Evolutionary conservation across 2,888 invertebrate genomes (phyloP).

Genomic region (Leucophenga montana): DNA sequence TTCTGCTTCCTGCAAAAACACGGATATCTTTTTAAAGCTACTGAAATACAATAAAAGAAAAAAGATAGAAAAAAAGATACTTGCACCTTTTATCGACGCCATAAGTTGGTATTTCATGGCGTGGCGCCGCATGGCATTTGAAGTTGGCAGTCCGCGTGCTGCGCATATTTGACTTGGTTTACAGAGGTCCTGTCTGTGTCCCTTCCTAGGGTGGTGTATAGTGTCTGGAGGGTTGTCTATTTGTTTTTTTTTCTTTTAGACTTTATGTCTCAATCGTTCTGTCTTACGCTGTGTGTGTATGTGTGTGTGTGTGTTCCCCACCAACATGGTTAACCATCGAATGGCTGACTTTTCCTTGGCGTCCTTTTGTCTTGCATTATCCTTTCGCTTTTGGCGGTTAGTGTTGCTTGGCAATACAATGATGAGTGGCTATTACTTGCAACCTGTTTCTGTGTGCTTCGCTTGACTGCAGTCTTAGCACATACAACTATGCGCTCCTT

Average conservation of each 20-base stretch:
- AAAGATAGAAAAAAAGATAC: neutral
- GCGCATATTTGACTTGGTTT: too few relatives aligned
- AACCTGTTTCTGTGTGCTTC: neutral
- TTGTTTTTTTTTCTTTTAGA: neutral
- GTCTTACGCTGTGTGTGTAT: neutral
- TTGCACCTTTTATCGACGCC: slow-evolving; percentile 22
- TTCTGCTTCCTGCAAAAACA: too few relatives aligned
- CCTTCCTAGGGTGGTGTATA: neutral
- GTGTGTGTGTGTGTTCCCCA: neutral
- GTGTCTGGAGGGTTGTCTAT: neutral
- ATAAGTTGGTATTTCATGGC: neutral
- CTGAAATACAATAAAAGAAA: too few relatives aligned
- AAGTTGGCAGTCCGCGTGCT: too few relatives aligned
- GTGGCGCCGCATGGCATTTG: slow-evolving; percentile 3
- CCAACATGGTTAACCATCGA: too few relatives aligned
- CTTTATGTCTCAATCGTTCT: neutral
- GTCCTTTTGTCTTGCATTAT: neutral
- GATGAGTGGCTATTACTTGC: slow-evolving; percentile 12
- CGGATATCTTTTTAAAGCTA: too few relatives aligned
- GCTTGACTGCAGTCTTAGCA: too few relatives aligned
- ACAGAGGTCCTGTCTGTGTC: neutral
- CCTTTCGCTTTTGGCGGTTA: too few relatives aligned
- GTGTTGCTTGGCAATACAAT: neutral
- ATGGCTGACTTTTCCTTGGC: neutral
- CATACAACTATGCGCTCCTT: neutral